A percentile compares a stretch with the other conserved stretches of the same genome.
Evolutionary conservation across 1,140 invertebrate species (phyloP).

Genomic region (Aphis gossypii): DNA sequence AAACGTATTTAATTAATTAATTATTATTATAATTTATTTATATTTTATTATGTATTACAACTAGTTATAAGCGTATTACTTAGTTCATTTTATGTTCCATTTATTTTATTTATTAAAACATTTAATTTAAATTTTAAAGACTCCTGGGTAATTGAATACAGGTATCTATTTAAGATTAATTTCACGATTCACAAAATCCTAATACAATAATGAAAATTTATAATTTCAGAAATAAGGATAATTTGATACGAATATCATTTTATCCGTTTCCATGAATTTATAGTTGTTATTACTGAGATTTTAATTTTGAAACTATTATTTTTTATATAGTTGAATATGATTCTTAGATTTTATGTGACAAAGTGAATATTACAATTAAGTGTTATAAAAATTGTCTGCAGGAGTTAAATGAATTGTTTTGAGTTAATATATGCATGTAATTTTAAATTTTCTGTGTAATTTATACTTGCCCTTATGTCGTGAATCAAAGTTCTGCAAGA

Average conservation of each 20-base stretch:
- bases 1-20: not conserved
- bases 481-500: conserved; percentile 65
- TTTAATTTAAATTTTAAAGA: not conserved
- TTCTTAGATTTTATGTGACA: not conserved
- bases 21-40: not conserved
- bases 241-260: not conserved
- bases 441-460: not conserved
- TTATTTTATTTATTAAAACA: not conserved
- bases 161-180: not conserved
- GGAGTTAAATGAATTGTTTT: not conserved
- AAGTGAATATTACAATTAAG: not conserved
- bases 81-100: too few relatives aligned
- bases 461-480: conserved; percentile 66
- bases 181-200: not conserved
- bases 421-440: not conserved
- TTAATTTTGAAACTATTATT: not conserved
- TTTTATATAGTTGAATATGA: not conserved
- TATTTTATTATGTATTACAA: not conserved
- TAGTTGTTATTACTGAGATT: not conserved
- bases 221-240: not conserved
- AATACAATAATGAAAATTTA: not conserved
- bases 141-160: not conserved
- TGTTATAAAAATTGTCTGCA: not conserved
- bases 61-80: not conserved
- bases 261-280: not conserved